These are phyloP conservation scores for Andricus quercusramuli DNA, from an alignment of 2,888 invertebrate genomes.

Conservation along the genomic window DNA sequence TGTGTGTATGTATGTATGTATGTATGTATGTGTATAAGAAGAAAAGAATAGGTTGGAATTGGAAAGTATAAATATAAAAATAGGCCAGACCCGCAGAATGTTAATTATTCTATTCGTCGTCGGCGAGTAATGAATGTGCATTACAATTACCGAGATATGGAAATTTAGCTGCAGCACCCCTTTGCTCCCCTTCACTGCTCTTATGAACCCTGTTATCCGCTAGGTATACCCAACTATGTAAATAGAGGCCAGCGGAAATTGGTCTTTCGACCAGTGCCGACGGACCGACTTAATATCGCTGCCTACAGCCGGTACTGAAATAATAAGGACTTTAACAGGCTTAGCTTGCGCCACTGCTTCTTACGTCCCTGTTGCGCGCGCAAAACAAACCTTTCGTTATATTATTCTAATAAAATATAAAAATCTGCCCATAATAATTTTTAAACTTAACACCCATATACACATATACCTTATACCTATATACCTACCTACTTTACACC, in stretches of 20 bases:
- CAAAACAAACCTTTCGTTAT: constrained; percentile 25
- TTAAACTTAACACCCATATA: too few relatives aligned
- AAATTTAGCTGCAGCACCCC: constrained; percentile 69
- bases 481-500: too few relatives aligned
- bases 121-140: constrained; percentile 72
- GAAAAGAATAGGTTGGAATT: constrained; percentile 51
- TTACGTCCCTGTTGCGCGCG: constrained; percentile 17
- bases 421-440: background rate
- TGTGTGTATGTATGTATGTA: too few relatives aligned
- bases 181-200: constrained; percentile 37
- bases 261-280: constrained; percentile 68
- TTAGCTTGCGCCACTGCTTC: constrained; percentile 42
- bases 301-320: constrained; percentile 55
- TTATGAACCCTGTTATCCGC: constrained; percentile 66
- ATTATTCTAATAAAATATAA: background rate
- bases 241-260: constrained; percentile 76
- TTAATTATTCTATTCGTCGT: constrained; percentile 65
- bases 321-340: constrained; percentile 50
- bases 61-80: constrained; percentile 68
- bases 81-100: constrained; percentile 59
- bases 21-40: too few relatives aligned
- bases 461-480: too few relatives aligned
- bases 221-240: constrained; percentile 74
- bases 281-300: constrained; percentile 57
- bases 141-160: constrained; percentile 75